Percentiles rank a stretch among this genome's conserved stretches.
Evolutionary conservation across 2,888 invertebrate genomes (phyloP).

Genomic region (Tachina fera): DNA sequence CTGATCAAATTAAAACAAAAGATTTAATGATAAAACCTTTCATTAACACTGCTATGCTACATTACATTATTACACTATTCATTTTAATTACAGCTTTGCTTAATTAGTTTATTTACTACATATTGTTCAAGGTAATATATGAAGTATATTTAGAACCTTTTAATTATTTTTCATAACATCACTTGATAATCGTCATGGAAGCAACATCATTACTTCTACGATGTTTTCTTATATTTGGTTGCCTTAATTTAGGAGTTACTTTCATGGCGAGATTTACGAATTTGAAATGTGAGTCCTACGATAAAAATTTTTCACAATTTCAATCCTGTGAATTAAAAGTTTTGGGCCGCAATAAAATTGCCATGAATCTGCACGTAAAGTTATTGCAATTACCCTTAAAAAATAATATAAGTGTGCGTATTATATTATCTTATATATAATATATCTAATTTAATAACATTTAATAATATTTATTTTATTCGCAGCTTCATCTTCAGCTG

Average conservation of each 20-base stretch:
- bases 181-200: background rate
- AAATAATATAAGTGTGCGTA: conserved; percentile 24
- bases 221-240: background rate
- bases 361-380: background rate
- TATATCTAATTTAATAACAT: no score
- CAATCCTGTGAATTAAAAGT: conserved; percentile 32
- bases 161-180: background rate
- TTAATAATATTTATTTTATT: no score
- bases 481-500: conserved; percentile 21
- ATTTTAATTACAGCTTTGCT: background rate
- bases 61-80: no score
- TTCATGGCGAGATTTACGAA: conserved; percentile 34
- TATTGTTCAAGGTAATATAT: background rate
- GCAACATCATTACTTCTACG: background rate
- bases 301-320: background rate
- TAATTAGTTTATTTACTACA: no score
- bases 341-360: conserved; percentile 17
- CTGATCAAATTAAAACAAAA: no score
- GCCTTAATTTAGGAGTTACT: background rate
- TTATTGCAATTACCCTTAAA: background rate
- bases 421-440: no score
- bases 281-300: conserved; percentile 21
- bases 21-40: no score
- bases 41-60: no score
- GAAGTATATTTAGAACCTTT: background rate